Percentiles rank a stretch among this genome's conserved stretches.
phyloP scores from a whole-genome alignment of 2,888 invertebrate genomes.

The Habrosyne pyritoides region DNA sequence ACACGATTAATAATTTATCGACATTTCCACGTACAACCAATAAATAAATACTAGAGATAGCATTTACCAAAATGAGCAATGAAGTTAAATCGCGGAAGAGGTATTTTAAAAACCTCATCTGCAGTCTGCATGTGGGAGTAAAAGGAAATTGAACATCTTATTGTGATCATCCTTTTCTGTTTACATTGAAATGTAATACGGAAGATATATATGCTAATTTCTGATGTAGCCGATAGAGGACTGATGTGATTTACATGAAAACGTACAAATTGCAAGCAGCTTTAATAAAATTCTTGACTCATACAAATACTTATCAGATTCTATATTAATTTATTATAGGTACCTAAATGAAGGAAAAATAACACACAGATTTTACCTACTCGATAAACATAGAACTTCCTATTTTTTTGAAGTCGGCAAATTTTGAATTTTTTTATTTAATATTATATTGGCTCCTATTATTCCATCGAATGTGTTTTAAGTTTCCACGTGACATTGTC shows the following conservation, averaged over 20 bases:
- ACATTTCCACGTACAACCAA: background rate
- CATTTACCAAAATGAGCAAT: background rate
- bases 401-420: too few species aligned
- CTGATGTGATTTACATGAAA: background rate
- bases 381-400: too few species aligned
- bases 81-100: background rate
- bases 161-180: background rate
- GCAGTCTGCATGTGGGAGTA: background rate
- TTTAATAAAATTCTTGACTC: background rate
- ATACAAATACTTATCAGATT: background rate
- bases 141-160: constrained; percentile 3
- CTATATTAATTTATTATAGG: too few species aligned
- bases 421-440: too few species aligned
- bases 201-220: background rate
- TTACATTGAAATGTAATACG: constrained; percentile 1
- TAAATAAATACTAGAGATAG: background rate
- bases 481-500: too few species aligned
- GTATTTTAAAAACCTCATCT: background rate
- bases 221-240: background rate
- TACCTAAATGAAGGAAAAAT: too few species aligned
- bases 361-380: too few species aligned
- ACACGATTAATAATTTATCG: background rate
- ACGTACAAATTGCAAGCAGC: background rate
- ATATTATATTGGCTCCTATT: too few species aligned
- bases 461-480: too few species aligned